Evolutionary conservation across 2,888 invertebrate genomes (phyloP), one percentile per base, ranked within the genome.

Genomic region (Keiferia lycopersicella): DNA sequence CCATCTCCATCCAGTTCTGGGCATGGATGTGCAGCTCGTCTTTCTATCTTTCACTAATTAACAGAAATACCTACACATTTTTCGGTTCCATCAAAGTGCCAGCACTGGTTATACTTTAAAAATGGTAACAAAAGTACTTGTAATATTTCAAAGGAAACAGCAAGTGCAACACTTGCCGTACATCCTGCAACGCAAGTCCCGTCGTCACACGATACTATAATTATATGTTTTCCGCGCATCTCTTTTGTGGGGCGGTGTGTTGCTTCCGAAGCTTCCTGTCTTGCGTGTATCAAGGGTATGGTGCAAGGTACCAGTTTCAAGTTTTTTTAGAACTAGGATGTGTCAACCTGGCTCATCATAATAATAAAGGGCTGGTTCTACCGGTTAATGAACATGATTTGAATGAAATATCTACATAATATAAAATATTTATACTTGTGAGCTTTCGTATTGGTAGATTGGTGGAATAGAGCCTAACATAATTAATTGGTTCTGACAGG

Each of bases 141-240:
- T 51, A 8, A 56, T 30, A 56, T 34, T 26, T 58, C 51, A 66
- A 63, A 64, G 66, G 66, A 66, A 66, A 62, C 26, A 57, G 57
- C 66, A 66, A 66, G 66, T 56, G 51, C 10, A 3, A 12, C 51
- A 51, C 51, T 51, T 68, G 51, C 22, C 51, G 18, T 64, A 64
- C 65, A 63, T 65, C 51, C 58, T 63, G 61, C 62, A 61, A 60
- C 41, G 45, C 45, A 45, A 45, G 45, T 45, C n/a, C 45, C 6
- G 45, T 53, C 22, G 51, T 53, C 26, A 53, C 22, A 53, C 51
- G 22, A 53, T 88, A 86, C 81, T 79, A 73, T 89, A 90, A 90
- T 90, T 88, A 89, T 86, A 87, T 87, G 86, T 88, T 84, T 81
- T 83, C 82, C 84, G 83, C 77, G 81, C 82, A 79, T 84, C 84